These are phyloP conservation scores for Virgularia gustaviana DNA, from an alignment of 92 coral and sea anemone species.

Conservation along the genomic window DNA sequence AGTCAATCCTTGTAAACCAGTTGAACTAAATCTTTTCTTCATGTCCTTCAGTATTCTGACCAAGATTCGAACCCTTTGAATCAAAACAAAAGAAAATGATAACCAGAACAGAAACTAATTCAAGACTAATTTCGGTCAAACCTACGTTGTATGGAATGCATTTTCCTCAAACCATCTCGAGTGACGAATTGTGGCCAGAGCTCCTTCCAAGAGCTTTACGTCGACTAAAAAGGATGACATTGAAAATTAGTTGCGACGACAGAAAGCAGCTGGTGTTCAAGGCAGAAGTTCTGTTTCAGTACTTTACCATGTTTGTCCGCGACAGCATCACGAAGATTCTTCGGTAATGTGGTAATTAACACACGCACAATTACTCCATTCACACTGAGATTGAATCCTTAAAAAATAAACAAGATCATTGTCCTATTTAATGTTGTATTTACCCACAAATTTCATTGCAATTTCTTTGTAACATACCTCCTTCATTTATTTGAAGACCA, in stretches of 20 bases:
- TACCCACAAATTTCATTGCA: background rate
- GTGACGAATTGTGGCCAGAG: slow-evolving; percentile 93
- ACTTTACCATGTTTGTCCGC: slow-evolving; percentile 80
- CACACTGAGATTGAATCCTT: slow-evolving; percentile 84
- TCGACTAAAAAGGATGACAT: slow-evolving; percentile 75
- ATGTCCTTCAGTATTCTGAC: slow-evolving; percentile 89
- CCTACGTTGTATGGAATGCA: slow-evolving; percentile 96
- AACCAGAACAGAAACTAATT: background rate
- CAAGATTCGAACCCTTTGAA: slow-evolving; percentile 71
- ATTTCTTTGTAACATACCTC: slow-evolving; percentile 52
- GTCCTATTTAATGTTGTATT: background rate
- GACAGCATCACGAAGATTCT: slow-evolving; percentile 86
- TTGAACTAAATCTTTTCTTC: slow-evolving; percentile 62
- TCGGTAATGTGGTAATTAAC: slow-evolving; percentile 89
- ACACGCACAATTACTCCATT: slow-evolving; percentile 91
- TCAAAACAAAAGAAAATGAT: background rate
- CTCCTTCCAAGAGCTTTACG: slow-evolving; percentile 94
- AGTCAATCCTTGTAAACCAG: slow-evolving; percentile 86
- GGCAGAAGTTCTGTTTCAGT: background rate
- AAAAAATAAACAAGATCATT: background rate
- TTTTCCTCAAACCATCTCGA: slow-evolving; percentile 99
- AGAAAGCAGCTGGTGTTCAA: background rate
- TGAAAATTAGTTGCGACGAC: background rate
- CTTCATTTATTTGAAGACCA: slow-evolving; percentile 94
- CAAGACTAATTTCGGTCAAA: background rate